Evolutionary conservation across 2,888 invertebrate species (phyloP).

Genomic region (Euplexia lucipara): DNA sequence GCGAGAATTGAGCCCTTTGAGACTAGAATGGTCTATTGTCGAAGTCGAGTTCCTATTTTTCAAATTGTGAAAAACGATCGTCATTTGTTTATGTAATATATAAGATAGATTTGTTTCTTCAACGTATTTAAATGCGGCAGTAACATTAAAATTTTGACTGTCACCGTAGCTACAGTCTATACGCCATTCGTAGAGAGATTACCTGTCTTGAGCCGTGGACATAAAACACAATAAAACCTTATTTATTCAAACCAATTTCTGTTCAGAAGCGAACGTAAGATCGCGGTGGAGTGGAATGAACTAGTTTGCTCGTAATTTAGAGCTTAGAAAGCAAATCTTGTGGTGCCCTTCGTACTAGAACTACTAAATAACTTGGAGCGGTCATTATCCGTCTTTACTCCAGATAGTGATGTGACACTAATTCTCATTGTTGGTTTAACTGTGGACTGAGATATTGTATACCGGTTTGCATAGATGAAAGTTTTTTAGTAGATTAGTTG

Average conservation of each 20-base stretch:
- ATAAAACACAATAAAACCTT: conserved; percentile 57
- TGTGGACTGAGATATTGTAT: conserved; percentile 71
- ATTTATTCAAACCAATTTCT: conserved; percentile 52
- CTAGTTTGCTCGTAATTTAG: conserved; percentile 75
- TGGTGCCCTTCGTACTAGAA: conserved; percentile 72
- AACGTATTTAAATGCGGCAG: conserved; percentile 27
- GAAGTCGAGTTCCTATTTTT: conserved; percentile 28
- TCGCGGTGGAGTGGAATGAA: conserved; percentile 54
- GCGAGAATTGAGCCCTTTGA: conserved; percentile 57
- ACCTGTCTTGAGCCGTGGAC: conserved; percentile 38
- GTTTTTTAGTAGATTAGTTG: conserved; percentile 55
- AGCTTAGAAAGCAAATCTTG: conserved; percentile 84
- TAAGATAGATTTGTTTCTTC: conserved; percentile 34
- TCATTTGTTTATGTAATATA: conserved; percentile 53
- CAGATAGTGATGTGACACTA: conserved; percentile 77
- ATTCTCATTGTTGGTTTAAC: conserved; percentile 77
- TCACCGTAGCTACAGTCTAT: conserved; percentile 39
- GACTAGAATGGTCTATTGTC: conserved; percentile 43
- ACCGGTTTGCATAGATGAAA: conserved; percentile 65
- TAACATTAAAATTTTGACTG: conserved; percentile 34
- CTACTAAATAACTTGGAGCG: conserved; percentile 77
- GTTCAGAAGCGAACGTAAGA: conserved; percentile 44
- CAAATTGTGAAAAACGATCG: conserved; percentile 38
- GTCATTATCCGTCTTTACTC: conserved; percentile 82
- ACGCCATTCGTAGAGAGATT: conserved; percentile 41